Percentiles rank a stretch among this genome's conserved stretches.
Conservation (phyloP, 2,888 invertebrate genomes). For the Fragum fragum region DNA sequence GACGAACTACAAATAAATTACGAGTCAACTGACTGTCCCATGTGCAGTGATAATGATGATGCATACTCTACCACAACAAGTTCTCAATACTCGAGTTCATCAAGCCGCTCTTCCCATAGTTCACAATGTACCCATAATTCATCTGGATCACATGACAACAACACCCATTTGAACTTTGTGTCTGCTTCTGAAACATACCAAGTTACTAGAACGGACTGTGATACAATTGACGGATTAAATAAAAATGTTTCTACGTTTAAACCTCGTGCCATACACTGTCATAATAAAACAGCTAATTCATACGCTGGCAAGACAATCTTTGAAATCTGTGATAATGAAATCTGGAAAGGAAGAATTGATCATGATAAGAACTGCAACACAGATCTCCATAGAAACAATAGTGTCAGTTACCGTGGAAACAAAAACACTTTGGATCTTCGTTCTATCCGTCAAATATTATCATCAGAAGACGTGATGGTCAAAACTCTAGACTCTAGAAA, state of each 20-base stretch:
- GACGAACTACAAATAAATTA: constrained; percentile 55
- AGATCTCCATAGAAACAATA: constrained; percentile 23
- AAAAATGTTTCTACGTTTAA: constrained; percentile 2
- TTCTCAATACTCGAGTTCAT: constrained; percentile 56
- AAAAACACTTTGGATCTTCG: constrained; percentile 71
- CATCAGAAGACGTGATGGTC: constrained; percentile 78
- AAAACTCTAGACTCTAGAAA: constrained; percentile 68
- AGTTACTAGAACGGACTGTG: constrained; percentile 40
- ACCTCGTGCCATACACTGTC: constrained; percentile 23
- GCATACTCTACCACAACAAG: constrained; percentile 57
- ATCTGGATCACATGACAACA: constrained; percentile 40
- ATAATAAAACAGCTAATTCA: constrained; percentile 32
- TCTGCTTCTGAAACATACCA: constrained; percentile 68
- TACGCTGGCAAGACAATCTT: constrained; percentile 64
- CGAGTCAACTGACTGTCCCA: constrained; percentile 53
- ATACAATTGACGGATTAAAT: constrained; percentile 14
- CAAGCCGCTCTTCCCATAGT: constrained; percentile 54
- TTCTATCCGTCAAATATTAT: constrained; percentile 74
- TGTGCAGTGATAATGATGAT: constrained; percentile 68
- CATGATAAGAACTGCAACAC: constrained; percentile 27
- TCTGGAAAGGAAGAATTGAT: constrained; percentile 64
- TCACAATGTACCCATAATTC: constrained; percentile 49
- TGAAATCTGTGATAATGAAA: constrained; percentile 68
- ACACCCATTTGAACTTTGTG: constrained; percentile 60
- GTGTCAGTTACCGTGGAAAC: constrained; percentile 19